These are phyloP conservation scores for Passer montanus DNA, from an alignment of 2,113 vertebrate species.

Conservation along the genomic window DNA sequence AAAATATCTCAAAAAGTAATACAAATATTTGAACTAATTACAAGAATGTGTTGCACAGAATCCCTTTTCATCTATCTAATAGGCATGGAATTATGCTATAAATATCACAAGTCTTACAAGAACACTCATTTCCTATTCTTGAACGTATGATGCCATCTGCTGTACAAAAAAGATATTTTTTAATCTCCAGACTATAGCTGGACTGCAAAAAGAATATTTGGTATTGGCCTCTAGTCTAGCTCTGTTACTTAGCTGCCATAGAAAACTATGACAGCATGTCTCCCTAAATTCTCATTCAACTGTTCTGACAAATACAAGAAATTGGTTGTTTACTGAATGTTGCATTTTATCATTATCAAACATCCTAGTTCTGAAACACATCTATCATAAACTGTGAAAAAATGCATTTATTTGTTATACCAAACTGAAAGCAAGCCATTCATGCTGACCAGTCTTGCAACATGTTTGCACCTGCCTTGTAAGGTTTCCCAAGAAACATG, in stretches of 20 bases:
- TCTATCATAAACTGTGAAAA: background rate
- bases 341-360: background rate
- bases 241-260: background rate
- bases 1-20: background rate
- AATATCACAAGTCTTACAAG: background rate
- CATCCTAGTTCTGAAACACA: background rate
- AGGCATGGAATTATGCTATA: background rate
- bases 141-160: slow-evolving; percentile 53
- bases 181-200: background rate
- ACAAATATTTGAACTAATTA: background rate
- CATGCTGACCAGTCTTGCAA: background rate
- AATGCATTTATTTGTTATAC: background rate
- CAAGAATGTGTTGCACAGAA: background rate
- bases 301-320: background rate
- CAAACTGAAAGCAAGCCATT: background rate
- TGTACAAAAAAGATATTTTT: slow-evolving; percentile 12
- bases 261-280: background rate
- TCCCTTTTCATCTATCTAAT: background rate
- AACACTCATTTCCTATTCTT: background rate
- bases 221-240: background rate
- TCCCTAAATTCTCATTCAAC: background rate
- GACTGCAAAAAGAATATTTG: background rate
- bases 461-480: background rate
- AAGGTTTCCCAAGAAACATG: background rate
- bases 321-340: background rate